Base-by-base conservation (phyloP, 2,797 vertebrate genomes). In the Leucoraja ocellata region DNA sequence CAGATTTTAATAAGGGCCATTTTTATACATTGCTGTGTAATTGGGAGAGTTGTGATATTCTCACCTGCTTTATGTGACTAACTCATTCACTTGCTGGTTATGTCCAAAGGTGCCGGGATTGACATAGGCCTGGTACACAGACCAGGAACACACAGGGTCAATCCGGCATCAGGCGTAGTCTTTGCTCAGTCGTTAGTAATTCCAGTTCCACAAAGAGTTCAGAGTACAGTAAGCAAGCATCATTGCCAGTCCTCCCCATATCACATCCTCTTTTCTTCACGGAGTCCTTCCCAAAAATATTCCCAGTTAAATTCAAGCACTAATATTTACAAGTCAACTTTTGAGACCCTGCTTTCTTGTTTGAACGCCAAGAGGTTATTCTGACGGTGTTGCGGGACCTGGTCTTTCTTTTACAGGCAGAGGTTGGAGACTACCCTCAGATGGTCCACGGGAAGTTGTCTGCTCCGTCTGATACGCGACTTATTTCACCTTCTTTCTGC, bases 301-400 rank as follows among this genome's bases (percentile, higher is more conserved):
- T 73, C 11, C 71, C 21, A 58, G n/a, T 92, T 92, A 92, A 92
- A 76, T 92, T 74, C 13, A 76, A 91, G 4, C 65, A 91, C 46
- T 25, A 46, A 46, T 28, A 92, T 54, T 76, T 76, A 92, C 71
- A 92, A 18, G 73, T 23, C 1, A 11, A 0, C 4, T 28, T 28
- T 14, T 92, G 71, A 73, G 90, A 39, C 14, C 54, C 25, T 21
- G 39, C 68, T 25, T 73, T 25, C 14, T 58, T n/a, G 18, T 73
- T 46, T 73, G 18, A 54, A 46, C 23, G 10, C 23, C 36, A 32
- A 39, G 39, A 76, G 0, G 39, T 73, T 46, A 28, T 73, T 25
- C 39, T 39, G 4, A 8, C 9, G 7, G 58, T 54, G 36, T 21
- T 23, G 54, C 28, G 1, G n/a, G 3, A 14, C 1, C 58, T 25